phyloP scores from a whole-genome alignment of 1,140 invertebrate genomes.

The Camponotus pennsylvanicus region DNA sequence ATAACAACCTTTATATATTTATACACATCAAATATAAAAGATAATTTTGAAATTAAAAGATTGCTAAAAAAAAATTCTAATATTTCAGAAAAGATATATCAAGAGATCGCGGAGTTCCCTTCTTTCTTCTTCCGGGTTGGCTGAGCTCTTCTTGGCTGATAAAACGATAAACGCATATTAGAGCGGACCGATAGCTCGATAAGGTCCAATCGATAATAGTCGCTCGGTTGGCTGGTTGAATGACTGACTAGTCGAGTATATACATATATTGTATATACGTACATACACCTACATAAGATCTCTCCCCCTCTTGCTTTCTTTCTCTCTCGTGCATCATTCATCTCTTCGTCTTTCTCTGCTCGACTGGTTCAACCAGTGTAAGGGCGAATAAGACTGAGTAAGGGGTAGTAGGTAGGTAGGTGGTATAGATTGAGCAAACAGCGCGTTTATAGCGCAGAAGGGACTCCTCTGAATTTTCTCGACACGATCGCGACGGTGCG shows the following conservation, averaged over 20 bases:
- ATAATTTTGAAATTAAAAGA: neutral
- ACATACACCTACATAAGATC: constrained; percentile 29
- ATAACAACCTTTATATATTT: constrained; percentile 12
- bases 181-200: constrained; percentile 61
- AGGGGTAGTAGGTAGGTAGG: constrained; percentile 59
- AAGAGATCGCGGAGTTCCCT: neutral
- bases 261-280: constrained; percentile 39
- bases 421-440: constrained; percentile 74
- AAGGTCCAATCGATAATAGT: constrained; percentile 68
- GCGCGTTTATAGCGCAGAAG: constrained; percentile 70
- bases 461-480: constrained; percentile 69
- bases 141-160: constrained; percentile 9
- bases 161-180: constrained; percentile 64
- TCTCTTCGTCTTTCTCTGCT: constrained; percentile 19
- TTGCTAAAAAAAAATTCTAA: neutral
- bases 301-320: constrained; percentile 23
- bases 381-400: constrained; percentile 61
- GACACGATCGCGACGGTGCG: constrained; percentile 60
- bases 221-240: constrained; percentile 56
- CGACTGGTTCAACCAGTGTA: constrained; percentile 36
- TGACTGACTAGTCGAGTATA: constrained; percentile 44
- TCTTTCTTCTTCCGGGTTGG: constrained; percentile 26
- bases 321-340: neutral
- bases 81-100: neutral
- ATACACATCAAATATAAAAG: neutral